phyloP scores from a whole-genome alignment of 2,113 vertebrate genomes.

The Pogona vitticeps region DNA sequence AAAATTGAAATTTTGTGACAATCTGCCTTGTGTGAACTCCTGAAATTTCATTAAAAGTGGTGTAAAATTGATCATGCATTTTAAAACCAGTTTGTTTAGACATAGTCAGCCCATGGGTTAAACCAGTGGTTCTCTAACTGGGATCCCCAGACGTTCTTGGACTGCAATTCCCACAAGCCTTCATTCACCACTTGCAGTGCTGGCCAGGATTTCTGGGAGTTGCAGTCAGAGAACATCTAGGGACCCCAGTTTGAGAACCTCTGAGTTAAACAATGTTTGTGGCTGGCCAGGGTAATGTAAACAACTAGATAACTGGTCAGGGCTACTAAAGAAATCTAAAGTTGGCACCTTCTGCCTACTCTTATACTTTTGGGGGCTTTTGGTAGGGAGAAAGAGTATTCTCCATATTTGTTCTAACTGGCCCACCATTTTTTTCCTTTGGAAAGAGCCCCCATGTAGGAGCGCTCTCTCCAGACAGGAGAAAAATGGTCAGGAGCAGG shows the following conservation, averaged over 20 bases:
- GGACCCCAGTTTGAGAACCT: too few species aligned
- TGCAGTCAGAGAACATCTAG: too few species aligned
- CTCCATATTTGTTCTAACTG: not conserved
- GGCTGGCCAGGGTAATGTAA: not conserved
- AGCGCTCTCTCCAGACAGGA: not conserved
- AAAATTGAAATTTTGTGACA: not conserved
- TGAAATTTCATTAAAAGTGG: not conserved
- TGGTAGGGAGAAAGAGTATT: not conserved
- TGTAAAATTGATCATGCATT: not conserved
- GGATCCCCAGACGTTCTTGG: too few species aligned
- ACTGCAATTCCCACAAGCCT: too few species aligned
- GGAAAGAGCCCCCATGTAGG: not conserved
- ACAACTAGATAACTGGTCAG: not conserved
- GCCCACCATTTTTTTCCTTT: not conserved
- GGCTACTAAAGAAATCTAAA: not conserved
- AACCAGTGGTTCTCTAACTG: too few species aligned
- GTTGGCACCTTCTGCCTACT: not conserved
- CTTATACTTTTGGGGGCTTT: too few species aligned
- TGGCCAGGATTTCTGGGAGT: too few species aligned
- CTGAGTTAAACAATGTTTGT: not conserved
- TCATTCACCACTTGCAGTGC: too few species aligned
- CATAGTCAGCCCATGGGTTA: not conserved
- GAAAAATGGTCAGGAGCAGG: not conserved
- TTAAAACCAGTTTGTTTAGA: not conserved
- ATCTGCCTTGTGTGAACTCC: too few species aligned